These are phyloP conservation scores for Craterocephalus amniculus DNA, from an alignment of 2,797 vertebrate genomes.

Conservation along the genomic window DNA sequence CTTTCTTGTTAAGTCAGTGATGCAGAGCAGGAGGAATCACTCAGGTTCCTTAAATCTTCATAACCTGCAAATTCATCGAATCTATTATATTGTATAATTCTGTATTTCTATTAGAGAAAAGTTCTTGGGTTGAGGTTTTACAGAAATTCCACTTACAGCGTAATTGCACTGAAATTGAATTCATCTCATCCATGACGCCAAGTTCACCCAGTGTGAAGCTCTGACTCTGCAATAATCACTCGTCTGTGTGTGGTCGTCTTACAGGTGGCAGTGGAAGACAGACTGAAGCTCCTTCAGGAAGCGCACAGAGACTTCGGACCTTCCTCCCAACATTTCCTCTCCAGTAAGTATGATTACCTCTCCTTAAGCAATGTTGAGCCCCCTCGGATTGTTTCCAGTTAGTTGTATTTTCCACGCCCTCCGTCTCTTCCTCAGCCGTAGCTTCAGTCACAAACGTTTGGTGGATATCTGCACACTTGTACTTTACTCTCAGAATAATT, in stretches of 20 bases:
- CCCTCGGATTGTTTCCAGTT: conserved; percentile 24
- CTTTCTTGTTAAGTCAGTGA: not conserved
- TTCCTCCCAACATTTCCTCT: conserved; percentile 95
- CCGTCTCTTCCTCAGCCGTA: conserved; percentile 14
- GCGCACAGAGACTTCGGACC: conserved; percentile 95
- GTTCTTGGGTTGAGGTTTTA: conserved; percentile 6
- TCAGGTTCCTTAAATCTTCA: not conserved
- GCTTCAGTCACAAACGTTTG: conserved; percentile 6
- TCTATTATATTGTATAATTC: conserved; percentile 2
- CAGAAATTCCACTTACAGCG: conserved; percentile 25
- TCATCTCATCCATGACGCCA: conserved; percentile 36
- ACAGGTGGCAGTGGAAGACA: conserved; percentile 93
- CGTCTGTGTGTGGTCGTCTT: conserved; percentile 22
- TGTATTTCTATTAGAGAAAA: conserved; percentile 3
- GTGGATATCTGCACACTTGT: not conserved
- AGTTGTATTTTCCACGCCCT: conserved; percentile 18
- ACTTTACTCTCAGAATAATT: conserved; percentile 66
- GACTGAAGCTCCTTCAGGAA: conserved; percentile 93
- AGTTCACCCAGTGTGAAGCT: conserved; percentile 34
- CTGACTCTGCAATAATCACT: conserved; percentile 24
- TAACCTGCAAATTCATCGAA: not conserved
- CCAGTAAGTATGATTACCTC: conserved; percentile 86
- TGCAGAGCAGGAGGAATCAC: not conserved
- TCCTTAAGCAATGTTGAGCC: conserved; percentile 5
- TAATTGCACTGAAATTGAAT: conserved; percentile 43